A percentile compares a stretch with the other conserved stretches of the same genome.
phyloP scores from a whole-genome alignment of 1,140 invertebrate species.

The Phymorhynchus buccinoides region DNA sequence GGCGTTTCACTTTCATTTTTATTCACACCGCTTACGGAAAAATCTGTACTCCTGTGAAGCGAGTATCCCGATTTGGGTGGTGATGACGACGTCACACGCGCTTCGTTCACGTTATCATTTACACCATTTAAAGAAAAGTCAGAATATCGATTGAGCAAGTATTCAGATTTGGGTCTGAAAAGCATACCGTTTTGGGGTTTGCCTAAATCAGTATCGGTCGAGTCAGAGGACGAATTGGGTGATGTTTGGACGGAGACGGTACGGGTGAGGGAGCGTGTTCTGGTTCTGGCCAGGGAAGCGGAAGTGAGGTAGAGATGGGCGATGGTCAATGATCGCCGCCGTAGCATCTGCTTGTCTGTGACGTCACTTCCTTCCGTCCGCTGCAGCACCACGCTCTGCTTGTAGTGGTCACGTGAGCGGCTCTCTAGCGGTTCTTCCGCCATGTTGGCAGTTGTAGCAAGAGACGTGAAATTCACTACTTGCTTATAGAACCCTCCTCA shows the following conservation, averaged over 20 bases:
- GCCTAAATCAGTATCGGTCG: not conserved
- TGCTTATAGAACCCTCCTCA: too few relatives aligned
- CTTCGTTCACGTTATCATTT: not conserved
- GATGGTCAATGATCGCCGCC: constrained; percentile 55
- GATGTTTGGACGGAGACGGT: not conserved
- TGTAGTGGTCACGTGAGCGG: constrained; percentile 6
- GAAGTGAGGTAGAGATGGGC: constrained; percentile 61
- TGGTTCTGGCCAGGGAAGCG: constrained; percentile 51
- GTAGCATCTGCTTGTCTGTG: not conserved
- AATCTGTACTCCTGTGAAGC: not conserved
- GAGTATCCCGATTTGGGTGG: constrained; percentile 7
- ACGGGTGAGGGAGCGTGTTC: not conserved
- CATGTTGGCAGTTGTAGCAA: not conserved
- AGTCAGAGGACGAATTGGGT: not conserved
- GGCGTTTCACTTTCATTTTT: too few relatives aligned
- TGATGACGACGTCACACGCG: not conserved
- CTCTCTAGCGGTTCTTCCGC: not conserved
- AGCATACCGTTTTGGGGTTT: not conserved
- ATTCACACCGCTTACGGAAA: too few relatives aligned
- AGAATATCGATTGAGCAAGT: not conserved
- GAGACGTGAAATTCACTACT: too few relatives aligned
- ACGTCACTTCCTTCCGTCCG: constrained; percentile 10
- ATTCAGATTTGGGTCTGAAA: not conserved
- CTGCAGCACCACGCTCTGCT: constrained; percentile 38
- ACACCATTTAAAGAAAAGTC: too few relatives aligned